These are phyloP conservation scores for Sarcophaga subvicina DNA, from an alignment of 2,888 invertebrate genomes.

Conservation along the genomic window DNA sequence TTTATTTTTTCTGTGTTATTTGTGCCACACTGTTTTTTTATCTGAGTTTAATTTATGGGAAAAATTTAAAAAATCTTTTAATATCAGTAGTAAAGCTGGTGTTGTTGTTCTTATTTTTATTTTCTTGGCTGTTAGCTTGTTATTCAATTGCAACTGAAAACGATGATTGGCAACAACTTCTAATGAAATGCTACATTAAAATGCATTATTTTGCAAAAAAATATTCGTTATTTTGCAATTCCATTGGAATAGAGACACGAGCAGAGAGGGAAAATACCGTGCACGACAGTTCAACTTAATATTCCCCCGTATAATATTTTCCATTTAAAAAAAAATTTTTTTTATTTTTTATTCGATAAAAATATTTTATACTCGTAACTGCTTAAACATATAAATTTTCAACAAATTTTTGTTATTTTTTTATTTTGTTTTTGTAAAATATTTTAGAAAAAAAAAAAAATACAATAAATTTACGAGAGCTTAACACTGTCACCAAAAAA, in stretches of 20 bases:
- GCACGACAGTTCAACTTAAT: slow-evolving; percentile 12
- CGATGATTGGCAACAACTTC: slow-evolving; percentile 44
- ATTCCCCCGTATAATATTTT: slow-evolving; percentile 6
- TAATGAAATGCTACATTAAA: slow-evolving; percentile 47
- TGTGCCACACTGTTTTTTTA: neutral
- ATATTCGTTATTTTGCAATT: slow-evolving; percentile 31
- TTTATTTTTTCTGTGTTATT: neutral
- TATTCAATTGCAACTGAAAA: neutral
- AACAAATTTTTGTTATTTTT: too few species aligned
- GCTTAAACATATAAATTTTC: too few species aligned
- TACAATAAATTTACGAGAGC: too few species aligned
- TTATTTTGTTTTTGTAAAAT: too few species aligned
- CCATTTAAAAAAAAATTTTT: neutral
- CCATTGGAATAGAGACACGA: neutral
- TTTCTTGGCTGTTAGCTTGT: neutral
- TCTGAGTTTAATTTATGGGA: slow-evolving; percentile 22
- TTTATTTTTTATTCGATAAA: neutral
- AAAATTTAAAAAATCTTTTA: slow-evolving; percentile 27
- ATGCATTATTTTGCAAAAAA: slow-evolving; percentile 49
- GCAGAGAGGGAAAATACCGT: neutral
- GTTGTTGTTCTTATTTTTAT: neutral
- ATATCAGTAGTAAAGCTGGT: neutral
- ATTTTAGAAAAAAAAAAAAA: too few species aligned
- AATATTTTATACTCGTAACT: neutral
- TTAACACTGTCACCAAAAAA: too few species aligned